Percentiles rank a stretch among this genome's conserved stretches.
Evolutionary conservation across 2,113 vertebrate genomes (phyloP).

Genomic region (Mesembrinibis cayennensis): DNA sequence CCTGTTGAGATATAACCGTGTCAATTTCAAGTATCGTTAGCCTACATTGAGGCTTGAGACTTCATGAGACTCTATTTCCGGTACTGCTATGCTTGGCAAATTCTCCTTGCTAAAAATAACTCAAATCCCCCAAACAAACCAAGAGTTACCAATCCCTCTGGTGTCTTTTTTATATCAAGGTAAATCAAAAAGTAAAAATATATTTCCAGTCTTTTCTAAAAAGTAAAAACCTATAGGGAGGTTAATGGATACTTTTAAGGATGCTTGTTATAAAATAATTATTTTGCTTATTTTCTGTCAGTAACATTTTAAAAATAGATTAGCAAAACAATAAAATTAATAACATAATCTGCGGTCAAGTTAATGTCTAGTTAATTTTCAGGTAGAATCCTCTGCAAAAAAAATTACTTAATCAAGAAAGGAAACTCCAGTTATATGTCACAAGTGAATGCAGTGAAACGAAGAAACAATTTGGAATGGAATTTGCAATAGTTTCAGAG

Average conservation of each 20-base stretch:
- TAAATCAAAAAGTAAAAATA: neutral
- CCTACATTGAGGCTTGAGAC: neutral
- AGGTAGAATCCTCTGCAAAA: conserved; percentile 57
- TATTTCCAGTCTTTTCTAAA: neutral
- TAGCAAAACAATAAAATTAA: conserved; percentile 12
- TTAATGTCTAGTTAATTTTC: conserved; percentile 40
- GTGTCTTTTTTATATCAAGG: neutral
- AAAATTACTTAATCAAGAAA: conserved; percentile 57
- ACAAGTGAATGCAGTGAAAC: conserved; percentile 46
- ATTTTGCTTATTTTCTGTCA: neutral
- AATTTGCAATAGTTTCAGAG: conserved; percentile 67
- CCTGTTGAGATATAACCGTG: conserved; percentile 15
- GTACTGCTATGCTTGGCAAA: neutral
- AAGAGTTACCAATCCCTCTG: neutral
- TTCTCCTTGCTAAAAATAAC: conserved; percentile 13
- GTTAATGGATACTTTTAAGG: neutral
- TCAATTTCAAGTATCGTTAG: conserved; percentile 40
- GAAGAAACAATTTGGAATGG: conserved; percentile 63
- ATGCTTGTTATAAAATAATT: neutral
- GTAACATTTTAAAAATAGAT: neutral
- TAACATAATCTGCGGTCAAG: conserved; percentile 18
- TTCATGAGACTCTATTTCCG: neutral
- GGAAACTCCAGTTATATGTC: conserved; percentile 55
- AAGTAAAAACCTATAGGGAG: neutral
- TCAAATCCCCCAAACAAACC: neutral